Evolutionary conservation across 2,888 invertebrate species (phyloP), one percentile per base, ranked within the genome.

Genomic region (Nipponacmea schrenckii): DNA sequence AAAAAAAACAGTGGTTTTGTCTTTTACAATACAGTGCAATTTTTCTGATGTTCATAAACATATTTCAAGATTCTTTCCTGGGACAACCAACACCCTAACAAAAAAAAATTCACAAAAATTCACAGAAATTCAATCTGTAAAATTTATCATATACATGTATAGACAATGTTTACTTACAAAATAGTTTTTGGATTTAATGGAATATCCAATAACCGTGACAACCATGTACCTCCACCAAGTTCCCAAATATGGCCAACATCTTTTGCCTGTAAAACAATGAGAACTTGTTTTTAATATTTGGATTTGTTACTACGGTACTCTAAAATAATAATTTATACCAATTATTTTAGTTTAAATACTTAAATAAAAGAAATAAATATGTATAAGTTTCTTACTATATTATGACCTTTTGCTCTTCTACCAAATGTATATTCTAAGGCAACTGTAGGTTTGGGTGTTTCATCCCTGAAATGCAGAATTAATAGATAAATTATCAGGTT

Each of bases 401-500:
- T 90, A 80, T 89, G 88, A 66, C 88, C 90, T 64, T 89, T 87
- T 8, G 88, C 87, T 81, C 89, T 83, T 64, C 95, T 91, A 0
- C 94, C 95, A 89, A 93, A 96, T 14, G 93, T 94, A 87, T 96
- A 97, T 85, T 96, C 96, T 82, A 96, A 89, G 0, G 95, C 95
- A 68, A 95, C 90, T 0, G 96, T 96, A 67, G 95, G 93, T 80
- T 93, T 93, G 2, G 91, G 90, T 26, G 90, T 88, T 80, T 95
- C 95, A 71, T 92, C 93, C 85, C 89, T 86, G 77, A 62, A 76
- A 69, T n/a, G n/a, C 26, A 20, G 17, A 20, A 44, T 31, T 5
- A 63, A 39, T 10, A 2, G 45, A 50, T n/a, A 20, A 70, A 12
- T 20, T 15, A 20, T 17, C 31, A 45, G 17, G n/a, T n/a, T n/a